These are phyloP conservation scores for Cheilosia scutellata DNA, from an alignment of 2,888 invertebrate genomes.

Conservation along the genomic window DNA sequence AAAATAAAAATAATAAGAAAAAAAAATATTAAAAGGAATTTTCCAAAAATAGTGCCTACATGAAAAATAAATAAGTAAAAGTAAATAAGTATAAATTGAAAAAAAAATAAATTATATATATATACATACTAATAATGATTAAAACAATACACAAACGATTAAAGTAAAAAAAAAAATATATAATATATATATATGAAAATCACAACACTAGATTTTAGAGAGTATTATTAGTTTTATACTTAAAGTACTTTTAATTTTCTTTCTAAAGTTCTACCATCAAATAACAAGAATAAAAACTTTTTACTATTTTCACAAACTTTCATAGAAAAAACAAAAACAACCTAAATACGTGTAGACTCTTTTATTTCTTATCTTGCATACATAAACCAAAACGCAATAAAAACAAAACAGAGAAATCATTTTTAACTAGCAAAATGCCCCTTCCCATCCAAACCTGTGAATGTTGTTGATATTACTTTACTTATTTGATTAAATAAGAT, in stretches of 20 bases:
- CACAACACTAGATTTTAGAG: conserved; percentile 73
- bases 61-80: conserved; percentile 60
- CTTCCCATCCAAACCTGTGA: conserved; percentile 40
- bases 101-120: conserved; percentile 50
- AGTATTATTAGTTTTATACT: conserved; percentile 76
- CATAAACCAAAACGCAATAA: not conserved
- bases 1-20: conserved; percentile 30
- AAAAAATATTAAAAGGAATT: conserved; percentile 58
- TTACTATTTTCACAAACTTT: conserved; percentile 41
- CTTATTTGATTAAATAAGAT: conserved; percentile 28
- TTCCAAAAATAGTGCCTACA: conserved; percentile 76
- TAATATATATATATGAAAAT: conserved; percentile 57
- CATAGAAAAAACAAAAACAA: conserved; percentile 8
- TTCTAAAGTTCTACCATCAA: conserved; percentile 67
- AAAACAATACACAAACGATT: conserved; percentile 41
- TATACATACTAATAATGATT: conserved; percentile 40
- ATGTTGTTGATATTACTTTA: conserved; percentile 63
- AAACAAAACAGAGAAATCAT: not conserved
- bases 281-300: conserved; percentile 33
- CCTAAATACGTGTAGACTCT: conserved; percentile 1
- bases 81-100: conserved; percentile 66
- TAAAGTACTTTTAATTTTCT: conserved; percentile 73
- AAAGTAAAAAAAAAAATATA: conserved; percentile 38
- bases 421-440: not conserved
- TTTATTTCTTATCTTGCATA: conserved; percentile 39